Evolutionary conservation across 1,140 invertebrate species (phyloP).

Genomic region (Drosophila lacertosa): DNA sequence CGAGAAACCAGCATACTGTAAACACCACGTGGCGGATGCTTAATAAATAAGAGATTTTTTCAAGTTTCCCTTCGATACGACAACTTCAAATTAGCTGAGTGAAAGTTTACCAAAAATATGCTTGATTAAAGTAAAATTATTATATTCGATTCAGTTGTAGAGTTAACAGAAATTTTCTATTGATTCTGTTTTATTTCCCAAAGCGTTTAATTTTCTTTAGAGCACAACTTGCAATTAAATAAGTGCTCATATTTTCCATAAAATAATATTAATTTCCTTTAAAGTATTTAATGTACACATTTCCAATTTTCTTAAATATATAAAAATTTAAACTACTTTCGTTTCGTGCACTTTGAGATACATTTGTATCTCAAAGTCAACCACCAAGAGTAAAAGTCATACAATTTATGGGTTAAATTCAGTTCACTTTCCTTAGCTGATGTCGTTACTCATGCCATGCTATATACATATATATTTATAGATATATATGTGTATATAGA

Average conservation of each 20-base stretch:
- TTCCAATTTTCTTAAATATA: neutral
- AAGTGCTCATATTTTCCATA: too few species aligned
- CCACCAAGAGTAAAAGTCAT: constrained; percentile 1
- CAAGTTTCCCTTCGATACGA: neutral
- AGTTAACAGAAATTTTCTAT: too few species aligned
- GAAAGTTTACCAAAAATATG: neutral
- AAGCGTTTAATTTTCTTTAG: neutral
- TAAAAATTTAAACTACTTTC: neutral
- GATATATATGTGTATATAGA: constrained; percentile 53
- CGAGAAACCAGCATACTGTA: constrained; percentile 10
- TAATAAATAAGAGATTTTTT: constrained; percentile 13
- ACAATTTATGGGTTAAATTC: constrained; percentile 16
- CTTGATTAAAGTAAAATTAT: neutral
- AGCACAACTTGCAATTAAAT: too few species aligned
- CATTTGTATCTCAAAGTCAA: constrained; percentile 19
- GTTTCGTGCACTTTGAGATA: neutral
- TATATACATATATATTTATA: neutral
- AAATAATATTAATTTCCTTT: neutral
- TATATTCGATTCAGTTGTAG: neutral
- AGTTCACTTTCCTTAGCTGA: constrained; percentile 17
- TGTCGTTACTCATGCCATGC: neutral
- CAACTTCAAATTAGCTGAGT: neutral
- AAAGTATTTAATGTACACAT: neutral
- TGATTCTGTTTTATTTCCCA: too few species aligned
- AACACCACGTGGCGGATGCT: constrained; percentile 42